A percentile compares a stretch with the other conserved stretches of the same genome.
phyloP scores from a whole-genome alignment of 2,888 invertebrate species.

The Meganola albula region DNA sequence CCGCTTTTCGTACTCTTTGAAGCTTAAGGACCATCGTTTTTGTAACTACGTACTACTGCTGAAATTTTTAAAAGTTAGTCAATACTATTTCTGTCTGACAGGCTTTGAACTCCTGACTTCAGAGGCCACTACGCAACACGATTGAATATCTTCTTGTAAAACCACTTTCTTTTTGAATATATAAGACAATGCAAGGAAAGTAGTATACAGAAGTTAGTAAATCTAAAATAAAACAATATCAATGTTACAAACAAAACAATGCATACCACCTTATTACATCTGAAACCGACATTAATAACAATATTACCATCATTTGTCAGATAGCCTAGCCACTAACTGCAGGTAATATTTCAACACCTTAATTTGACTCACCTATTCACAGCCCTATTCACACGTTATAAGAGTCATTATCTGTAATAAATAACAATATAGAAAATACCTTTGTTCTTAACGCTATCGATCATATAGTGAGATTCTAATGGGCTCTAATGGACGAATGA shows the following conservation, averaged over 20 bases:
- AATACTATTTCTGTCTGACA: too few species aligned
- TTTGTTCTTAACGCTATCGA: slow-evolving; percentile 31
- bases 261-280: not conserved
- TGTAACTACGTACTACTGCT: too few species aligned
- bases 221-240: not conserved
- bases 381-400: slow-evolving; percentile 16
- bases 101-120: too few species aligned
- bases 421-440: slow-evolving; percentile 26
- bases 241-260: not conserved
- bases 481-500: slow-evolving; percentile 25
- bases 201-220: not conserved
- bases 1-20: too few species aligned
- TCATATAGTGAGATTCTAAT: slow-evolving; percentile 25
- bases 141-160: too few species aligned
- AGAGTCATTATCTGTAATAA: slow-evolving; percentile 18
- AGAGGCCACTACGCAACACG: too few species aligned
- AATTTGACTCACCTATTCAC: slow-evolving; percentile 8
- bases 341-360: slow-evolving; percentile 18
- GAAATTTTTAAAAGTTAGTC: too few species aligned
- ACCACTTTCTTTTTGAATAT: not conserved
- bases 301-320: slow-evolving; percentile 5
- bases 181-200: not conserved
- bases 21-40: too few species aligned
- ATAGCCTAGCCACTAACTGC: slow-evolving; percentile 9
- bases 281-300: slow-evolving; percentile 2